Percentiles rank a stretch among this genome's conserved stretches.
Evolutionary conservation across 2,113 vertebrate genomes (phyloP).

Genomic region (Rhinoderma darwinii): DNA sequence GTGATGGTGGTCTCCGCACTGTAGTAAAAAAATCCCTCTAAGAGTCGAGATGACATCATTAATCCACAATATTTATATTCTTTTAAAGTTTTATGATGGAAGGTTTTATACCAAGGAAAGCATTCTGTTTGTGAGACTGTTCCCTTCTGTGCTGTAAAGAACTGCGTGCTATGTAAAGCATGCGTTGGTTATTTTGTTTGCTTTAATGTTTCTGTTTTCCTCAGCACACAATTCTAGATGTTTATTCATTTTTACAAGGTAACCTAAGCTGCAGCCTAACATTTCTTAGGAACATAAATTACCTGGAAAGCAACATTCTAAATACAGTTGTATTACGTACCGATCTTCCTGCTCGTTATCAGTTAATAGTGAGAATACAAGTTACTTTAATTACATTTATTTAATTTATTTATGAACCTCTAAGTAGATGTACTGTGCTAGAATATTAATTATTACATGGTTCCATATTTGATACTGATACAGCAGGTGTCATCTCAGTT

Average conservation of each 20-base stretch:
- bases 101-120: conserved; percentile 50
- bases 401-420: neutral
- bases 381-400: neutral
- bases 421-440: too few relatives aligned
- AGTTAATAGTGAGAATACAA: neutral
- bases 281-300: neutral
- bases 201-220: conserved; percentile 24
- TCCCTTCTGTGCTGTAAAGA: conserved; percentile 41
- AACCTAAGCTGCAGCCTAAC: neutral
- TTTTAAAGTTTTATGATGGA: conserved; percentile 56
- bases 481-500: neutral
- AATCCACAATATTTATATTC: conserved; percentile 38
- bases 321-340: neutral
- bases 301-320: neutral
- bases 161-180: conserved; percentile 8
- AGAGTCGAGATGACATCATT: conserved; percentile 30
- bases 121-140: conserved; percentile 47
- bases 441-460: too few relatives aligned
- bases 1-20: conserved; percentile 12
- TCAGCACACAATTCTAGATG: neutral
- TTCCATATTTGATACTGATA: neutral
- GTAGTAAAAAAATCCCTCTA: conserved; percentile 44
- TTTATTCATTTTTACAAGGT: conserved; percentile 15
- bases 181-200: conserved; percentile 21
- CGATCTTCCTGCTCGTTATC: neutral